Evolutionary conservation across 2,888 invertebrate species (phyloP).

Genomic region (Chaetogeoica ovagalla): DNA sequence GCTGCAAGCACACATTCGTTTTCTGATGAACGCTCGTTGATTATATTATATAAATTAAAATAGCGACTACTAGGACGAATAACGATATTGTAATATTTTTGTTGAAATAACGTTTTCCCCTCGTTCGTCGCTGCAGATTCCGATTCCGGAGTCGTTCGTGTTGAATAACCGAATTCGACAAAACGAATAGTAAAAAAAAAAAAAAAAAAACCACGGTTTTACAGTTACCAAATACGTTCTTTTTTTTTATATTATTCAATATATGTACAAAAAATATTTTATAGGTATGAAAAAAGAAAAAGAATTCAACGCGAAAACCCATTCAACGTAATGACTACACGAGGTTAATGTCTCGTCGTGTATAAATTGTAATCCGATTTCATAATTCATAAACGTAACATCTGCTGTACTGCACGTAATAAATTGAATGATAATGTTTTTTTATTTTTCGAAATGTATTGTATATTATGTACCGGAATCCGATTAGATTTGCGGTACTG

Average conservation of each 20-base stretch:
- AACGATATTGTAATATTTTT: slow-evolving; percentile 4
- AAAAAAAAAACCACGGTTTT: slow-evolving; percentile 17
- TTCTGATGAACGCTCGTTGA: too few species aligned
- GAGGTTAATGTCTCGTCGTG: slow-evolving; percentile 28
- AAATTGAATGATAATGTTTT: slow-evolving; percentile 9
- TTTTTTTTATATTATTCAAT: not conserved
- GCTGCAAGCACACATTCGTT: not conserved
- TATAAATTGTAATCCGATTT: slow-evolving; percentile 2
- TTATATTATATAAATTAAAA: too few species aligned
- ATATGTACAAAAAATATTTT: not conserved
- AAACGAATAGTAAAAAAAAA: not conserved
- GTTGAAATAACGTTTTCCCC: slow-evolving; percentile 4
- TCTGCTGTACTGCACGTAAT: too few species aligned
- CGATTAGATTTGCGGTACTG: too few species aligned
- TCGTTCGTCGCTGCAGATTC: not conserved
- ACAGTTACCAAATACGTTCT: slow-evolving; percentile 28
- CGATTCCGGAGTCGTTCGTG: slow-evolving; percentile 34
- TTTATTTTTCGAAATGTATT: too few species aligned
- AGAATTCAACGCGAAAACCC: not conserved
- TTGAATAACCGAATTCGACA: slow-evolving; percentile 29
- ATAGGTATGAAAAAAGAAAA: slow-evolving; percentile 1
- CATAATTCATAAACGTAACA: not conserved
- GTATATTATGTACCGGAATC: too few species aligned
- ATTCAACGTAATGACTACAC: slow-evolving; percentile 10
- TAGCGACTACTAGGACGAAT: slow-evolving; percentile 9